phyloP scores from a whole-genome alignment of 2,113 vertebrate species.

The Candoia aspera region DNA sequence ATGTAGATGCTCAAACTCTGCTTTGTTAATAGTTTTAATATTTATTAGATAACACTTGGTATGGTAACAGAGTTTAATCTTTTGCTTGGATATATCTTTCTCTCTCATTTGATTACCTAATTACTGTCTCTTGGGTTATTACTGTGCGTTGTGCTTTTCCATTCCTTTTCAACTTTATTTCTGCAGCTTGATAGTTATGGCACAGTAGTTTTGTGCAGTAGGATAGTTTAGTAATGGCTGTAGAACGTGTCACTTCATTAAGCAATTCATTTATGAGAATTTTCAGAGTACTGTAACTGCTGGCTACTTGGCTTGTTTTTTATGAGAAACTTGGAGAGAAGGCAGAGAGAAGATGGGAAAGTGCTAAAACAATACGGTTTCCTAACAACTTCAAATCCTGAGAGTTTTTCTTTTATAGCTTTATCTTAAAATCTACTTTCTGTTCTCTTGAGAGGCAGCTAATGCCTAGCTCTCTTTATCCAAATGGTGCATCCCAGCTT shows the following conservation, averaged over 20 bases:
- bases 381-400: background rate
- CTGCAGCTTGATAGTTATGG: slow-evolving; percentile 6
- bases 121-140: slow-evolving; percentile 23
- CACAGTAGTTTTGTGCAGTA: background rate
- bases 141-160: slow-evolving; percentile 3
- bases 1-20: background rate
- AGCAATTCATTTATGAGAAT: slow-evolving; percentile 18
- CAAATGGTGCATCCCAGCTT: background rate
- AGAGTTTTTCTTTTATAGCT: background rate
- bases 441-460: background rate
- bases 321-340: background rate
- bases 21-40: slow-evolving; percentile 7
- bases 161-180: slow-evolving; percentile 30
- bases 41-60: background rate
- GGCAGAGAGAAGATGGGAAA: background rate
- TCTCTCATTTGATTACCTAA: background rate
- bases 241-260: slow-evolving; percentile 8
- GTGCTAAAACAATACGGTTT: background rate
- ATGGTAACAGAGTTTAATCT: slow-evolving; percentile 12
- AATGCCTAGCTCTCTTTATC: background rate
- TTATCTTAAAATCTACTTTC: background rate
- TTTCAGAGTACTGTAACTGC: background rate
- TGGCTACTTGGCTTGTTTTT: background rate
- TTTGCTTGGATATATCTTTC: background rate
- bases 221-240: background rate